Conservation (phyloP, 2,113 vertebrate species). For the Tragelaphus buxtoni region DNA sequence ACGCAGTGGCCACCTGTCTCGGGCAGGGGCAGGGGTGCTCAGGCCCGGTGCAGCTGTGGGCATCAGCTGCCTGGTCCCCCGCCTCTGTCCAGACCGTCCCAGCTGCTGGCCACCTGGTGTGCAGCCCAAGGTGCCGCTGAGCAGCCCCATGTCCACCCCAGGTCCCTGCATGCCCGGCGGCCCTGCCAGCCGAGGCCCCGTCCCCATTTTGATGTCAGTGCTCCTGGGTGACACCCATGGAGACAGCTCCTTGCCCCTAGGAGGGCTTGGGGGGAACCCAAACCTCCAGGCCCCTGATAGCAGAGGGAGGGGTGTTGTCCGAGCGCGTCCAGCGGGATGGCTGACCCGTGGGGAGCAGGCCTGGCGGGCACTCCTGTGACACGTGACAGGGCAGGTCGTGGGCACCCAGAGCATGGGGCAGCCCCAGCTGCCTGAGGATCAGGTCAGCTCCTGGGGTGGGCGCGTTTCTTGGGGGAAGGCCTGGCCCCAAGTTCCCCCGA, state of each 20-base stretch:
- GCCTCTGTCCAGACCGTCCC: neutral
- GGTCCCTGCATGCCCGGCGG: rapidly evolving
- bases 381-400: rapidly evolving
- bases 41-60: neutral
- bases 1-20: neutral
- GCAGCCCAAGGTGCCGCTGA: rapidly evolving
- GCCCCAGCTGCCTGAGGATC: rapidly evolving
- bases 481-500: too few relatives aligned
- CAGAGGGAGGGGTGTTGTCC: neutral
- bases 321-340: rapidly evolving
- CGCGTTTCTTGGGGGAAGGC: rapidly evolving
- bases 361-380: neutral
- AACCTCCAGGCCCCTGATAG: neutral
- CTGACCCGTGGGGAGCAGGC: too few relatives aligned
- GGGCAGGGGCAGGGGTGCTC: rapidly evolving
- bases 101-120: neutral
- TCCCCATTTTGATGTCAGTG: rapidly evolving
- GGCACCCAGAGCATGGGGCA: neutral
- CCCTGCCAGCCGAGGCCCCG: rapidly evolving
- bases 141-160: rapidly evolving
- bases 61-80: rapidly evolving
- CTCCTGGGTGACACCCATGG: rapidly evolving
- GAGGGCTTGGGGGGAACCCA: rapidly evolving
- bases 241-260: neutral
- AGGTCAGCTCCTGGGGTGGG: neutral